These are phyloP conservation scores for Apeltes quadracus DNA, from an alignment of 2,113 vertebrate species.

Conservation along the genomic window DNA sequence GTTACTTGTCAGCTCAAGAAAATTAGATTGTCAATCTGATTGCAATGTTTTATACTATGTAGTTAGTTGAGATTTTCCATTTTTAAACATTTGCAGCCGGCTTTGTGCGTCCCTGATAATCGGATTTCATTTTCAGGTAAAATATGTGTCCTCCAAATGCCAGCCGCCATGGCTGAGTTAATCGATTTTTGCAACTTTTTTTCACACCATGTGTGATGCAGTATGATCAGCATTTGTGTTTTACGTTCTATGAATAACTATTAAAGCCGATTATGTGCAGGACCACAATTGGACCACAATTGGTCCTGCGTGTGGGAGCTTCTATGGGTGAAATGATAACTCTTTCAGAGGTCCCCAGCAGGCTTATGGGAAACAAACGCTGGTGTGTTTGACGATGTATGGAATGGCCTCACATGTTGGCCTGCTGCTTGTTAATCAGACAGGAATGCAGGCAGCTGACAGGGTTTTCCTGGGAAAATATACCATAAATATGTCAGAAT, in stretches of 20 bases:
- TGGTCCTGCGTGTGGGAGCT: neutral
- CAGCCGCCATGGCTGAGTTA: constrained; percentile 15
- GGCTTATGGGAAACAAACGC: constrained; percentile 29
- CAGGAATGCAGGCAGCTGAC: constrained; percentile 37
- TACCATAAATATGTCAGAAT: constrained; percentile 29
- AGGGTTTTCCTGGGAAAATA: constrained; percentile 42
- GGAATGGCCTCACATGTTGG: constrained; percentile 44
- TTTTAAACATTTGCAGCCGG: constrained; percentile 16
- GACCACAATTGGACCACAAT: too few relatives aligned
- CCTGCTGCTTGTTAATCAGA: constrained; percentile 33
- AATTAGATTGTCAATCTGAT: neutral
- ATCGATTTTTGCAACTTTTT: constrained; percentile 10
- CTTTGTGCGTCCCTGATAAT: constrained; percentile 8
- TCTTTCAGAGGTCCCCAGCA: neutral
- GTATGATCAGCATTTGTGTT: constrained; percentile 4
- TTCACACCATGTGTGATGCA: constrained; percentile 25
- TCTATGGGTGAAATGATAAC: neutral
- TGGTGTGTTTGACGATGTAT: constrained; percentile 21
- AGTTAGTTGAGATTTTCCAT: neutral
- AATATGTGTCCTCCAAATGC: constrained; percentile 25
- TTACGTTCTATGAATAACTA: neutral
- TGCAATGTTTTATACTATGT: neutral
- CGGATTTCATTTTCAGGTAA: constrained; percentile 37
- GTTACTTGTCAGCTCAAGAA: constrained; percentile 10
- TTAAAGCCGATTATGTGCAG: neutral